A percentile compares a stretch with the other conserved stretches of the same genome.
These are phyloP conservation scores for Eleginops maclovinus DNA, from an alignment of 2,113 vertebrate species.

Conservation along the genomic window DNA sequence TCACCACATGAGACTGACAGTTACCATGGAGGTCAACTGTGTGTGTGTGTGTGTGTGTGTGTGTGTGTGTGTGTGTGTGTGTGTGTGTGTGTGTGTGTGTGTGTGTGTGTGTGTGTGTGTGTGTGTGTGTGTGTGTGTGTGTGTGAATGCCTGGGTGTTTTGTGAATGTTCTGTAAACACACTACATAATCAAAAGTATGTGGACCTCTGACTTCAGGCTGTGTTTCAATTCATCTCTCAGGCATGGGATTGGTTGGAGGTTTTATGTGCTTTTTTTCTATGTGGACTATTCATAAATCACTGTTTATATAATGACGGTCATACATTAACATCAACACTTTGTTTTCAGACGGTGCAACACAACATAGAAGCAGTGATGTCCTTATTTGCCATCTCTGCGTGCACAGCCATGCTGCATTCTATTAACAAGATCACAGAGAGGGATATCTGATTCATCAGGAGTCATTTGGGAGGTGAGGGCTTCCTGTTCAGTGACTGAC, in stretches of 20 bases:
- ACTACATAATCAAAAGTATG: accelerated
- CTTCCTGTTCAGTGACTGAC: not conserved
- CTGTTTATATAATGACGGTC: not conserved
- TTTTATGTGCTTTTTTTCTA: accelerated
- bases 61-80: too few species aligned
- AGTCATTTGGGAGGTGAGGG: not conserved
- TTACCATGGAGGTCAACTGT: too few species aligned
- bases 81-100: too few species aligned
- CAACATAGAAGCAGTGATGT: too few species aligned
- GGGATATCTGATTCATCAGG: not conserved
- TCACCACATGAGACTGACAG: too few species aligned
- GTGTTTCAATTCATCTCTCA: not conserved
- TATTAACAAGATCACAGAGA: not conserved
- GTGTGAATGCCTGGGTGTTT: too few species aligned
- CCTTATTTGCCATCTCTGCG: not conserved
- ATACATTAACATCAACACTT: too few species aligned
- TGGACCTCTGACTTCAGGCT: not conserved
- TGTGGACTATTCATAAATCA: not conserved
- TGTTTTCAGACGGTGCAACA: too few species aligned
- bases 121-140: too few species aligned
- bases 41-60: too few species aligned
- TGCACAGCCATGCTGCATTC: not conserved
- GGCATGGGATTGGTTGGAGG: not conserved
- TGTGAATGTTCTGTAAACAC: not conserved
- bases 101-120: too few species aligned